Evolutionary conservation across 2,797 vertebrate genomes (phyloP), one percentile per base, ranked within the genome.

Genomic region (Trematomus bernacchii): DNA sequence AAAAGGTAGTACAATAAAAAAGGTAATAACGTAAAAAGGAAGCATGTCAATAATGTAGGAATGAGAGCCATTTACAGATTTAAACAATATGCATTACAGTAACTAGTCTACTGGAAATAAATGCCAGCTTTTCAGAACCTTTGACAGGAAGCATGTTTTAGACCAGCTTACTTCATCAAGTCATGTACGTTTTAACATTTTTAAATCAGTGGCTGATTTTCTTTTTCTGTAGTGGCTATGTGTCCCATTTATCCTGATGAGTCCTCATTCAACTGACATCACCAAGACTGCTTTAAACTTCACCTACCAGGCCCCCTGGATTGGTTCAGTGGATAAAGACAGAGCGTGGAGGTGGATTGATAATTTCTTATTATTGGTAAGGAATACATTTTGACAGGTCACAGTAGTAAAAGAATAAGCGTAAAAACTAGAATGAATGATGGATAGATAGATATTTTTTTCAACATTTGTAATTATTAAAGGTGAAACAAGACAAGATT

Each of bases 301-400:
- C 8, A 86, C 77, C 70, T 91, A 93, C 68, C 95, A 95, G 90
- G 77, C 76, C 1, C 87, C 95, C 47, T 96, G 95, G 95, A 70
- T 90, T 8, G 95, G 95, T 40, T 92, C 87, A 52, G 59, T 95
- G 62, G 89, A 93, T 54, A 66, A 73, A 18, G 77, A 77, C 0
- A 84, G 81, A 9, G 69, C 85, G 6, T 91, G 92, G 86, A 86
- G 77, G 60, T 96, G 96, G 95, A 78, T 96, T 65, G 95, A 96
- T 86, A 68, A 87, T 59, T 86, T 90, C 19, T 53, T 91, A 11
- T 1, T 89, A 71, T 10, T 91, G 87, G 91, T 92, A 64, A 86
- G 92, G 76, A 51, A 23, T 40, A 15, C 11, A 30, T 50, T 67
- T 33, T 55, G 37, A 55, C 21, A 33, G 8, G 9, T 37, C n/a